Evolutionary conservation across 2,113 vertebrate species (phyloP), one percentile per base, ranked within the genome.

Genomic region (Eulemur macaco): DNA sequence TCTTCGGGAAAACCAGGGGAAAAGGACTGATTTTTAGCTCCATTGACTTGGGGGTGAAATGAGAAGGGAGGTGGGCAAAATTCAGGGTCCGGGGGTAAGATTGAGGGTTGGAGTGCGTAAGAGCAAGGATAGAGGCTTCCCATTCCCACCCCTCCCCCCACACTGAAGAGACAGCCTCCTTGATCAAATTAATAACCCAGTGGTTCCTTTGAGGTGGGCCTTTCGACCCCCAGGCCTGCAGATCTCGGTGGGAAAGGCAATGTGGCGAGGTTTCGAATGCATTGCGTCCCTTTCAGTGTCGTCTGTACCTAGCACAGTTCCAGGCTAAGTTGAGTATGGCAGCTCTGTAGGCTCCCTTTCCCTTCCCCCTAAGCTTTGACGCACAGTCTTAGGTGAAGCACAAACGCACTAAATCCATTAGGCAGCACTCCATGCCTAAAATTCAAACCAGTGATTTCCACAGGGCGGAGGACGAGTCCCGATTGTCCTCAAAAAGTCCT

Each of bases 171-270:
- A 89, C 56, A 92, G 92, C 56, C 68, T 95, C 23, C 9, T 81
- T 25, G 86, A 93, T 89, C 83, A 97, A 93, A 96, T 96, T 95
- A 96, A 97, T 97, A 97, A 97, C 31, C 63, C 85, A 74, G 69
- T 81, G 84, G n/a, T 86, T 77, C 63, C 86, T 92, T 91, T 97
- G 90, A 95, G 89, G 50, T 88, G 81, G 89, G 86, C 85, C 96
- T 91, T 87, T 95, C 64, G 88, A 94, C 52, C 74, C 93, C 37
- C 58, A 50, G 92, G 87, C 95, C 93, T 89, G 80, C 77, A 88
- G 95, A 86, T 92, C 39, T 31, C 23, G 34, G 29, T 92, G 93
- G 93, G 86, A 94, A 95, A 82, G 66, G 37, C 69, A 64, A 15
- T 34, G 86, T 56, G 86, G 52, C 63, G 94, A 74, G 91, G 37